These are phyloP conservation scores for Limnephilus auricula DNA, from an alignment of 2,888 invertebrate genomes.

Conservation along the genomic window DNA sequence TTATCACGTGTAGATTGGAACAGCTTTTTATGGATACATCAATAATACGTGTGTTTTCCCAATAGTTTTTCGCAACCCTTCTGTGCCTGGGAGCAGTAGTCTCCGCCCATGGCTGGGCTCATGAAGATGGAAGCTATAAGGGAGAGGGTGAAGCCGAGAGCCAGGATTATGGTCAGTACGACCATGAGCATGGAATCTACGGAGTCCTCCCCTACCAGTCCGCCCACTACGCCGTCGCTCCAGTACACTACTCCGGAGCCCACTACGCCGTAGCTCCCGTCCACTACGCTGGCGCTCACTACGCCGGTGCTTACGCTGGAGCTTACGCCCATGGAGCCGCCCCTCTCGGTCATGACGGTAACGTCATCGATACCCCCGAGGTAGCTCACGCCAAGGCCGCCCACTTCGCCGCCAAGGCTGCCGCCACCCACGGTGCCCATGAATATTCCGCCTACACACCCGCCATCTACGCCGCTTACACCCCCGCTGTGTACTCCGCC, in stretches of 20 bases:
- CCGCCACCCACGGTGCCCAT: not conserved
- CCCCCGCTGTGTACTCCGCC: conserved; percentile 66
- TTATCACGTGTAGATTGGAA: too few relatives aligned
- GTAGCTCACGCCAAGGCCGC: conserved; percentile 80
- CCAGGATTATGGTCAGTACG: conserved; percentile 55
- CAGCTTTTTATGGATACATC: not conserved
- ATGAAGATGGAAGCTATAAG: conserved; percentile 76
- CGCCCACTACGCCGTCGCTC: conserved; percentile 26
- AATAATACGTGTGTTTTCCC: not conserved
- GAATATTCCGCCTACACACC: not conserved
- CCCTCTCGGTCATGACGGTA: conserved; percentile 70
- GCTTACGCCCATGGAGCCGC: conserved; percentile 74
- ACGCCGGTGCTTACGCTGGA: conserved; percentile 19
- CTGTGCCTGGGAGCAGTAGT: conserved; percentile 59
- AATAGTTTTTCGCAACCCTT: conserved; percentile 57
- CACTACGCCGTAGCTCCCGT: conserved; percentile 25
- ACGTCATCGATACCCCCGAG: conserved; percentile 80
- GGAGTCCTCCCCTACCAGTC: not conserved
- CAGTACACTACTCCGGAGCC: conserved; percentile 68
- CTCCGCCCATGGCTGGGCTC: conserved; percentile 65
- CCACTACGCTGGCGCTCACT: not conserved
- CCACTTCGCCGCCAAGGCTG: conserved; percentile 75
- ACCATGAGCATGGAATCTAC: conserved; percentile 24
- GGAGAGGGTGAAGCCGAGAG: conserved; percentile 70
- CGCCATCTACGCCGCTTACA: conserved; percentile 66